Percentiles rank a stretch among this genome's conserved stretches.
phyloP scores from a whole-genome alignment of 2,113 vertebrate species.

The Pica pica region DNA sequence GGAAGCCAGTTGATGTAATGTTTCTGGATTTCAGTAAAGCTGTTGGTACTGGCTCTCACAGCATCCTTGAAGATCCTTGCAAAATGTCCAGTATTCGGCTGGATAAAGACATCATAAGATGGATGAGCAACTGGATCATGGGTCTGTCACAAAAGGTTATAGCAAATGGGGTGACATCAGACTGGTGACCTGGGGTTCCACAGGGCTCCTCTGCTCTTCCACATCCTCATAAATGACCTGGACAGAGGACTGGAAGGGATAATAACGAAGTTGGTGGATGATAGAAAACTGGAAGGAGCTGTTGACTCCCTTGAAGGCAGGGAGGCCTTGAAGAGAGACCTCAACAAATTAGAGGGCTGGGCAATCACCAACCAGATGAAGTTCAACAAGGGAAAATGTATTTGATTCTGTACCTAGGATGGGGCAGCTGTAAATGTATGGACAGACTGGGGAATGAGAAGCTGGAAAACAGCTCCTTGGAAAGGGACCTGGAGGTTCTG shows the following conservation, averaged over 20 bases:
- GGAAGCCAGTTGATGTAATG: background rate
- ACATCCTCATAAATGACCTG: rapidly evolving
- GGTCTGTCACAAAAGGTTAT: rapidly evolving
- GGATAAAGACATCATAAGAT: too few relatives aligned
- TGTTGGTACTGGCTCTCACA: background rate
- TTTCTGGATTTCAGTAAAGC: background rate
- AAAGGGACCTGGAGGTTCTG: background rate
- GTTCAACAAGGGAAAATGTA: background rate
- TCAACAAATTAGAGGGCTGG: background rate
- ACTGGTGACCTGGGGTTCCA: background rate
- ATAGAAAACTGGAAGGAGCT: background rate
- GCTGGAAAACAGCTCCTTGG: background rate
- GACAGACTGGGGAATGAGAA: background rate
- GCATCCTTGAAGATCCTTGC: background rate
- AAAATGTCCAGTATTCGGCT: background rate
- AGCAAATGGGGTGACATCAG: background rate
- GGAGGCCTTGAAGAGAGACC: background rate
- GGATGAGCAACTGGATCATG: background rate
- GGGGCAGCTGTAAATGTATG: rapidly evolving
- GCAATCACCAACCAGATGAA: background rate
- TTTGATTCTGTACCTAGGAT: background rate
- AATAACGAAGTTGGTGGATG: background rate
- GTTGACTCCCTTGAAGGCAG: background rate
- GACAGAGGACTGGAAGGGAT: rapidly evolving
- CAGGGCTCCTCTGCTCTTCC: background rate